Conservation (phyloP, 2,888 invertebrate genomes). For the Eupithecia insigniata region DNA sequence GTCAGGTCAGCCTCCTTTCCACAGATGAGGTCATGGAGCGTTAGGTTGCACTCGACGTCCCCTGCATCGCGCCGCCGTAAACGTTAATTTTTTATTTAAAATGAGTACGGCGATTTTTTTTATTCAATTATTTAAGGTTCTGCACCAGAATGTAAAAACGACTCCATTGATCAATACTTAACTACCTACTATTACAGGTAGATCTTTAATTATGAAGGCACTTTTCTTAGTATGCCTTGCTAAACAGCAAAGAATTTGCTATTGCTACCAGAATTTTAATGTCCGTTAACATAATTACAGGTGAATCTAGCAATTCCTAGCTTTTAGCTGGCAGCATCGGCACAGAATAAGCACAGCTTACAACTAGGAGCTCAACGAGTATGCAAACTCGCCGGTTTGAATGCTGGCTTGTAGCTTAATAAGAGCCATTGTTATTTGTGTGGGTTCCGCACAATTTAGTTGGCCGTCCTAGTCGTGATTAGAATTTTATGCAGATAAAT, state of each 20-base stretch:
- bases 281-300: not conserved
- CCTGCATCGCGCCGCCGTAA: too few relatives aligned
- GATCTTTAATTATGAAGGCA: not conserved
- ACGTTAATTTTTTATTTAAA: too few relatives aligned
- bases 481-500: slow-evolving; percentile 33
- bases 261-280: not conserved
- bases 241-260: not conserved
- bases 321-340: slow-evolving; percentile 24
- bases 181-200: too few relatives aligned
- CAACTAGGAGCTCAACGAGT: slow-evolving; percentile 30
- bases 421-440: slow-evolving; percentile 40
- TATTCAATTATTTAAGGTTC: too few relatives aligned
- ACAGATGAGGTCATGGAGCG: too few relatives aligned
- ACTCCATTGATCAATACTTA: not conserved
- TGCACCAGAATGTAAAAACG: not conserved
- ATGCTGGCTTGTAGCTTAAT: slow-evolving; percentile 38
- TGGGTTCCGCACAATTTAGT: slow-evolving; percentile 40
- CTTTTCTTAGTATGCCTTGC: not conserved
- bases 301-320: slow-evolving; percentile 13
- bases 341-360: slow-evolving; percentile 25
- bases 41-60: too few relatives aligned
- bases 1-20: too few relatives aligned
- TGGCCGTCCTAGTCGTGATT: slow-evolving; percentile 33
- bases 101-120: too few relatives aligned
- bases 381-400: slow-evolving; percentile 37